Percentiles rank a stretch among this genome's conserved stretches.
Conservation (phyloP, 2,797 vertebrate genomes). For the Menidia menidia region DNA sequence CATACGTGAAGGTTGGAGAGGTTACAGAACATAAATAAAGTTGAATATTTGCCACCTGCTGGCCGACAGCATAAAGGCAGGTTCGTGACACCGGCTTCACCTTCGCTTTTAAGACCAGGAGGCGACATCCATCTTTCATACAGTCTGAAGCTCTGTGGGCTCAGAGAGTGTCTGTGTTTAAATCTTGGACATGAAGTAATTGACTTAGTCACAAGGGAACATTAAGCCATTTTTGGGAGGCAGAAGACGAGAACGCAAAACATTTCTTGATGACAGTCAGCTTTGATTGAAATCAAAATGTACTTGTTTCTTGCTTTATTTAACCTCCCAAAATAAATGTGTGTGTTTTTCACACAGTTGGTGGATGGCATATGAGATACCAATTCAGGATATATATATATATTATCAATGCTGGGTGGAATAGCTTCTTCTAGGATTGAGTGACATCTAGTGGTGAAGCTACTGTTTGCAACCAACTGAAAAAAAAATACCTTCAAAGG, state of each 20-base stretch:
- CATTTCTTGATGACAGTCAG: too few relatives aligned
- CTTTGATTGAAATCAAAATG: too few relatives aligned
- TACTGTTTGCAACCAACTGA: background rate
- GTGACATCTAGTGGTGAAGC: conserved; percentile 1
- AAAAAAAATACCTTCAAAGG: background rate
- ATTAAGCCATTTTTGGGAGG: too few relatives aligned
- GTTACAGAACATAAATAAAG: background rate
- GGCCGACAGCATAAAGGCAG: background rate
- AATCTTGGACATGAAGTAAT: background rate
- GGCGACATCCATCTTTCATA: background rate
- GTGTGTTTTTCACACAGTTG: background rate
- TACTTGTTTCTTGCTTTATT: too few relatives aligned
- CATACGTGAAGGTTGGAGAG: background rate
- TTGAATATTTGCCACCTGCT: conserved; percentile 2
- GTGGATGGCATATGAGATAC: background rate
- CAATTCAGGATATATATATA: background rate
- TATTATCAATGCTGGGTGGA: background rate
- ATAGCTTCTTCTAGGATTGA: background rate
- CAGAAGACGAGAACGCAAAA: too few relatives aligned
- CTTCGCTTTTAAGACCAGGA: background rate
- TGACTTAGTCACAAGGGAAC: too few relatives aligned
- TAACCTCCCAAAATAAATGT: too few relatives aligned
- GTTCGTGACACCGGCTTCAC: background rate
- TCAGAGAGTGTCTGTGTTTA: background rate
- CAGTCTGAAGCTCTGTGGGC: background rate